Evolutionary conservation across 2,888 invertebrate genomes (phyloP), one percentile per base, ranked within the genome.

Genomic region (Ochropleura plecta): DNA sequence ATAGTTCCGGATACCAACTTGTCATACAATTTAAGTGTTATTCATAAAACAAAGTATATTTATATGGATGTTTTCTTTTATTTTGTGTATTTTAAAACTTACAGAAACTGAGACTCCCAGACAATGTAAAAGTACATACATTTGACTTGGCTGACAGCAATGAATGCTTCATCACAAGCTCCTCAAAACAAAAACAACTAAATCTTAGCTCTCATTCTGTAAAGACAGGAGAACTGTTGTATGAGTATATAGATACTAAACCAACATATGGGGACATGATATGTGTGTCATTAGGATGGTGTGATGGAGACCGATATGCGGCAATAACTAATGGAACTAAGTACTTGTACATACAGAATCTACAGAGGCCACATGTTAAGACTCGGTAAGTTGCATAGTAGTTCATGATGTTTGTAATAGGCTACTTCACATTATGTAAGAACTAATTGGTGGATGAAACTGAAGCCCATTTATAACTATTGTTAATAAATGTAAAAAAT

Each of bases 271-370:
- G 51, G 77, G 82, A 82, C 57, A 83, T 95, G 82, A 83, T 95
- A 14, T 88, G 90, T 70, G 94, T 96, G 0, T 91, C 95, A 0
- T 76, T 96, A n/a, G 96, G 96, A 10, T 91, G 91, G 88, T 94
- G 92, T 74, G 90, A 94, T 67, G 92, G 93, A 44, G 93, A 95
- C 30, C 91, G 90, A 86, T 95, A 93, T 92, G 96, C 93, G 62
- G 96, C 96, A 16, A 86, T 96, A 40, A 89, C 90, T 42, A 96
- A 96, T 90, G 96, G 95, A 51, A 93, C 94, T 1, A 92, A 91
- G 82, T 88, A 73, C 69, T 83, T 96, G 42, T 93, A 88, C 70
- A 90, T 96, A 57, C 96, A 96, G 84, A 95, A 96, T 86, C 85
- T 96, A 66, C 83, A 90, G 16, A 89, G 93, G 73, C 93, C 94